phyloP scores from a whole-genome alignment of 2,113 vertebrate genomes.

The Datnioides undecimradiatus region DNA sequence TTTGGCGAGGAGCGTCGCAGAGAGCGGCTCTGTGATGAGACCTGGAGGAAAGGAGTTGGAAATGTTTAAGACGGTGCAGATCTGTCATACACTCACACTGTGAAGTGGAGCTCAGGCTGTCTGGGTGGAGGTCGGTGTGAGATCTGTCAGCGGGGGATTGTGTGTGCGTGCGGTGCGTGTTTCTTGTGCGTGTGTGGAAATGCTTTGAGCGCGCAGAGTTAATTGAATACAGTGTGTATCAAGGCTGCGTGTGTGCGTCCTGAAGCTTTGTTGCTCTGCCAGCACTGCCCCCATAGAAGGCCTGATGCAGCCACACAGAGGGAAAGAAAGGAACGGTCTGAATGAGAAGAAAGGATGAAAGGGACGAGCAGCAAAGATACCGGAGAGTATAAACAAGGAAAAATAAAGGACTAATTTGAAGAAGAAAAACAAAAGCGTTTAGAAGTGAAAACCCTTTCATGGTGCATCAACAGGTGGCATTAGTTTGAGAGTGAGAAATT shows the following conservation, averaged over 20 bases:
- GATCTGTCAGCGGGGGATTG: slow-evolving; percentile 72
- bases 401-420: slow-evolving; percentile 44
- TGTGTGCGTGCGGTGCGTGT: slow-evolving; percentile 38
- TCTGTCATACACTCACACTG: slow-evolving; percentile 62
- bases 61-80: slow-evolving; percentile 53
- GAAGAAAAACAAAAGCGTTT: slow-evolving; percentile 44
- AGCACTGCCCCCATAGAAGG: slow-evolving; percentile 75
- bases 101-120: slow-evolving; percentile 53
- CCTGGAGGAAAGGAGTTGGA: slow-evolving; percentile 55
- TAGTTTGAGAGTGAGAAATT: slow-evolving; percentile 70
- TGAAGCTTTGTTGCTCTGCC: slow-evolving; percentile 80
- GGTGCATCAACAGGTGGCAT: slow-evolving; percentile 72
- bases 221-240: slow-evolving; percentile 81
- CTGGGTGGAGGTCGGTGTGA: slow-evolving; percentile 61
- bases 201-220: slow-evolving; percentile 72
- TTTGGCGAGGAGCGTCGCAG: slow-evolving; percentile 14
- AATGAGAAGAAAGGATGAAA: slow-evolving; percentile 60
- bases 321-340: slow-evolving; percentile 43
- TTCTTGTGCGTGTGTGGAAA: slow-evolving; percentile 55
- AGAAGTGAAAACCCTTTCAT: slow-evolving; percentile 66
- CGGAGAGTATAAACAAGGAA: slow-evolving; percentile 37
- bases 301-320: slow-evolving; percentile 60
- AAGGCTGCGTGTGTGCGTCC: slow-evolving; percentile 69
- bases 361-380: slow-evolving; percentile 22
- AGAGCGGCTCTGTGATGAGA: slow-evolving; percentile 59